Conservation (phyloP, 2,797 vertebrate genomes). For the Rhinoraja longicauda region DNA sequence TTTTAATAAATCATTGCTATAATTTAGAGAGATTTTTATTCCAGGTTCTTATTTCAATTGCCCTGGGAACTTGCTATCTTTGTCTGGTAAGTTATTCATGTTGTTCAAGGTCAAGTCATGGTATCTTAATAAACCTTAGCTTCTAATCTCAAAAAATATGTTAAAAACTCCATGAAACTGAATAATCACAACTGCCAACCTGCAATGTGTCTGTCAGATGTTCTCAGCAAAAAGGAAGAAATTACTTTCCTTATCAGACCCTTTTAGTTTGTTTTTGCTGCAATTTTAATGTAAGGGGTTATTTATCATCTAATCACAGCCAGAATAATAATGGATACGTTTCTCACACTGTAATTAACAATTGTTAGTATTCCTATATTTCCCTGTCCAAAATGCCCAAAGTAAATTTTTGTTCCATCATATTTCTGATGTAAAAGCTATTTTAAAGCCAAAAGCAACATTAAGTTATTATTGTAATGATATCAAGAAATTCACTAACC, state of each 20-base stretch:
- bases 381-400: constrained; percentile 29
- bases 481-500: constrained; percentile 30
- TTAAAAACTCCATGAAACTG: neutral
- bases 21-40: neutral
- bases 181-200: neutral
- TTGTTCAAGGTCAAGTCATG: neutral
- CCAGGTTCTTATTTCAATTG: neutral
- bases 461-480: neutral
- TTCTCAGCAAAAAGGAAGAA: neutral
- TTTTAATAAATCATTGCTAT: neutral
- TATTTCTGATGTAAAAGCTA: constrained; percentile 26
- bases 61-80: neutral
- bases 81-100: neutral
- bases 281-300: neutral
- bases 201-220: neutral
- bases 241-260: constrained; percentile 14
- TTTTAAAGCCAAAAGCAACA: constrained; percentile 25
- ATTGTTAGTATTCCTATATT: constrained; percentile 16
- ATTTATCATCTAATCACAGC: neutral
- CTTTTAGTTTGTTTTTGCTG: neutral
- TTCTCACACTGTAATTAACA: constrained; percentile 28
- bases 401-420: constrained; percentile 34
- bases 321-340: constrained; percentile 22
- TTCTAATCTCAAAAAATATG: neutral
- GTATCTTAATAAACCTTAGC: constrained; percentile 18